A percentile compares a stretch with the other conserved stretches of the same genome.
phyloP scores from a whole-genome alignment of 1,140 invertebrate species.

The Babylonia areolata region DNA sequence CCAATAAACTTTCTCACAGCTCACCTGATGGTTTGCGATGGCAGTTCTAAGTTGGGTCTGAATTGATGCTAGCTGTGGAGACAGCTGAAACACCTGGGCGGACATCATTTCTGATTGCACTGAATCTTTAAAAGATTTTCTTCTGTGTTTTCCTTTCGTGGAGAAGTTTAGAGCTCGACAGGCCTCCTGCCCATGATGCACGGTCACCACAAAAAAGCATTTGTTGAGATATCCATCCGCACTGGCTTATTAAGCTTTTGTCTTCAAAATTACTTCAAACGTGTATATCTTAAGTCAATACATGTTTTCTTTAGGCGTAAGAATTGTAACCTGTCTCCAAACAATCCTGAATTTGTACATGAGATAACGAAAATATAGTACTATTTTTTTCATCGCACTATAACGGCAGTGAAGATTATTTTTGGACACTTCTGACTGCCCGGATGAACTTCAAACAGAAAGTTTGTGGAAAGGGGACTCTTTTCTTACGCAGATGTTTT shows the following conservation, averaged over 20 bases:
- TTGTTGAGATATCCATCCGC: constrained; percentile 17
- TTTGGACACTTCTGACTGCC: constrained; percentile 31
- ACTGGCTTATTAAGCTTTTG: background rate
- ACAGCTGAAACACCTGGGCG: constrained; percentile 45
- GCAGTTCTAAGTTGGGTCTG: constrained; percentile 72
- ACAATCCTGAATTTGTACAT: background rate
- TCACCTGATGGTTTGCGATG: constrained; percentile 76
- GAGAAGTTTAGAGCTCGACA: constrained; percentile 1
- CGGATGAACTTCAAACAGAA: constrained; percentile 38
- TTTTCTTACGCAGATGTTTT: constrained; percentile 18
- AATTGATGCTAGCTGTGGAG: constrained; percentile 68
- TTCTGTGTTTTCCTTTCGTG: constrained; percentile 24
- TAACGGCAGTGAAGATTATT: constrained; percentile 32
- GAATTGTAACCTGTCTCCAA: background rate
- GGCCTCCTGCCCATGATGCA: constrained; percentile 18
- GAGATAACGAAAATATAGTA: constrained; percentile 9
- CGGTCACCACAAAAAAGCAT: constrained; percentile 14
- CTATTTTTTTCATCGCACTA: constrained; percentile 33
- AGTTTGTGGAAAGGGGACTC: constrained; percentile 23
- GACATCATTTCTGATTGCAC: constrained; percentile 10
- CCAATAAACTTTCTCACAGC: constrained; percentile 48
- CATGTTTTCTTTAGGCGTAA: background rate
- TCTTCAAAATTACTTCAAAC: too few relatives aligned
- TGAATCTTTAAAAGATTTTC: background rate
- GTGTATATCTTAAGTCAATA: background rate